These are phyloP conservation scores for Selenia dentaria DNA, from an alignment of 2,888 invertebrate species.

Conservation along the genomic window DNA sequence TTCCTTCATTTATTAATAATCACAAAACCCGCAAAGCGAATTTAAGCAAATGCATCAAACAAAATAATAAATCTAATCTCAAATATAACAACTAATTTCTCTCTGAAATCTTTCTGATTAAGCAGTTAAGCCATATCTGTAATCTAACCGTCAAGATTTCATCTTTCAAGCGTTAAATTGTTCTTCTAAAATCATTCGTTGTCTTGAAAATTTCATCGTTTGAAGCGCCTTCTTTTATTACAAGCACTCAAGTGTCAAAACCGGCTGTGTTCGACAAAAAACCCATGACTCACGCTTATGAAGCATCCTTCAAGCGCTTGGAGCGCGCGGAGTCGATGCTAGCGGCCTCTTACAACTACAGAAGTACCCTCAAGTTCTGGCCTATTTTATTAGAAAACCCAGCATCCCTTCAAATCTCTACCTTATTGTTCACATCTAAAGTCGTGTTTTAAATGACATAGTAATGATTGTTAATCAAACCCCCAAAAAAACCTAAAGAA, in stretches of 20 bases:
- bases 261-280: slow-evolving; percentile 43
- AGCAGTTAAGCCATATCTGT: background rate
- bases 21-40: too few relatives aligned
- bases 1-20: too few relatives aligned
- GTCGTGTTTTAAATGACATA: slow-evolving; percentile 26
- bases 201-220: slow-evolving; percentile 18
- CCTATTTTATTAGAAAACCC: slow-evolving; percentile 56
- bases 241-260: slow-evolving; percentile 33
- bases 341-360: slow-evolving; percentile 40
- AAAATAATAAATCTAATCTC: too few relatives aligned
- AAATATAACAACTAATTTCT: too few relatives aligned
- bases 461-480: slow-evolving; percentile 35
- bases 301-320: slow-evolving; percentile 45
- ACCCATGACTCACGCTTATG: slow-evolving; percentile 54
- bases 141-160: slow-evolving; percentile 1
- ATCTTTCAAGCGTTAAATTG: slow-evolving; percentile 7
- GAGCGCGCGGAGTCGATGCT: slow-evolving; percentile 30
- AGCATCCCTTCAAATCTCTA: slow-evolving; percentile 29
- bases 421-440: slow-evolving; percentile 30
- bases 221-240: slow-evolving; percentile 23
- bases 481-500: slow-evolving; percentile 29
- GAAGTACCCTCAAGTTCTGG: slow-evolving; percentile 46
- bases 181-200: slow-evolving; percentile 3
- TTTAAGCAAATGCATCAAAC: too few relatives aligned
- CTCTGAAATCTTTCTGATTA: background rate